These are phyloP conservation scores for Podabrus alpinus DNA, from an alignment of 2,888 invertebrate species.

Conservation along the genomic window DNA sequence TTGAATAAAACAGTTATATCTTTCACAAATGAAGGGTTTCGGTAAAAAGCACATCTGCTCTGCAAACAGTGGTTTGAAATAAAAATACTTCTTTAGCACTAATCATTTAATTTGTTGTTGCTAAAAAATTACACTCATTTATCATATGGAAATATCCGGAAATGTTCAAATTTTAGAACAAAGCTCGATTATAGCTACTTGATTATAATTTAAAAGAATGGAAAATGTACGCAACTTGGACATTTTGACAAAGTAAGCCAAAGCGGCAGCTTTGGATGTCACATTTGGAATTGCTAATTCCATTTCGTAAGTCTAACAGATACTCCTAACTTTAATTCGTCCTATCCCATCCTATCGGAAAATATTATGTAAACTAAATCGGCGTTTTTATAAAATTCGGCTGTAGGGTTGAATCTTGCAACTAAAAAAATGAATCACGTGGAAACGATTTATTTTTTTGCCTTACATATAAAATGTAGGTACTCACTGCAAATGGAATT, in stretches of 20 bases:
- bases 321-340: slow-evolving; percentile 4
- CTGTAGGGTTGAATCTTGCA: neutral
- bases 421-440: neutral
- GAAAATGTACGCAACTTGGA: neutral
- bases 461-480: neutral
- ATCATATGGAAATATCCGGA: slow-evolving; percentile 5
- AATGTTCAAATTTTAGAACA: neutral
- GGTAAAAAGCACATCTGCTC: neutral
- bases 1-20: neutral
- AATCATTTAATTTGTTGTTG: neutral
- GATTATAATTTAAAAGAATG: neutral
- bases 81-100: neutral
- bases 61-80: neutral
- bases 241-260: neutral
- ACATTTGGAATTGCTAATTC: neutral
- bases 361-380: slow-evolving; percentile 1
- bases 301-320: slow-evolving; percentile 3
- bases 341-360: neutral
- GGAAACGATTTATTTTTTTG: neutral
- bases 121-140: too few relatives aligned
- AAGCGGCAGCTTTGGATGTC: neutral
- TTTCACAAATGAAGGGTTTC: slow-evolving; percentile 11
- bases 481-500: neutral
- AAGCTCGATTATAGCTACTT: neutral
- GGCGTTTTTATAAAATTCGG: slow-evolving; percentile 4